These are phyloP conservation scores for Pipistrellus pygmaeus DNA, from an alignment of 2,797 vertebrate genomes.

Conservation along the genomic window DNA sequence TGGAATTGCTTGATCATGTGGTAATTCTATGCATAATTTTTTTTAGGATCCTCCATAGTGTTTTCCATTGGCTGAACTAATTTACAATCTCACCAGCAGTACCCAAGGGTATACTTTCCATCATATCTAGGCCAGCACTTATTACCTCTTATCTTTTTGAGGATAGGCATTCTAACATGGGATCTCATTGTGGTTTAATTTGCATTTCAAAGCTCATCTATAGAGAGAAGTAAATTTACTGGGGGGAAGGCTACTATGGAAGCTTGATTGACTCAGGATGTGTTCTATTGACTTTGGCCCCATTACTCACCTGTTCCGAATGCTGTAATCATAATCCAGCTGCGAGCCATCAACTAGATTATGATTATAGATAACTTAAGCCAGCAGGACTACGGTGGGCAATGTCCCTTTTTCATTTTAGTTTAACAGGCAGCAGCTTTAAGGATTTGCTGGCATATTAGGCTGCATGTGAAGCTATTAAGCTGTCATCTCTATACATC, in stretches of 20 bases:
- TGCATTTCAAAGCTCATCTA: neutral
- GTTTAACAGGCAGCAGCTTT: conserved; percentile 56
- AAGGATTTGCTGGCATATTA: conserved; percentile 58
- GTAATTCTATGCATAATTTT: neutral
- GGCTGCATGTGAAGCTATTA: conserved; percentile 53
- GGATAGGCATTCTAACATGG: neutral
- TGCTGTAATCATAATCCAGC: conserved; percentile 55
- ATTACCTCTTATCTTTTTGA: neutral
- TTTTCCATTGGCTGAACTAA: neutral
- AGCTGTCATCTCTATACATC: conserved; percentile 8
- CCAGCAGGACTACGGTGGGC: neutral
- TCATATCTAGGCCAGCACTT: neutral
- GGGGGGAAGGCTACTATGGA: neutral
- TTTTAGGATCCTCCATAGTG: neutral
- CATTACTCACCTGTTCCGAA: neutral
- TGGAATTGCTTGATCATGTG: neutral
- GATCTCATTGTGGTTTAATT: neutral
- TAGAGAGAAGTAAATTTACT: neutral
- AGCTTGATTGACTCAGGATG: neutral
- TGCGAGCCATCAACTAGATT: conserved; percentile 43
- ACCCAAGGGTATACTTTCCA: neutral
- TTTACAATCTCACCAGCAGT: neutral
- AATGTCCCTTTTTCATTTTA: conserved; percentile 44
- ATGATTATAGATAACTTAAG: conserved; percentile 19
- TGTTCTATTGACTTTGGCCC: neutral